Percentiles rank a stretch among this genome's conserved stretches.
phyloP scores from a whole-genome alignment of 1,140 invertebrate species.

The Brachionus rubens region DNA sequence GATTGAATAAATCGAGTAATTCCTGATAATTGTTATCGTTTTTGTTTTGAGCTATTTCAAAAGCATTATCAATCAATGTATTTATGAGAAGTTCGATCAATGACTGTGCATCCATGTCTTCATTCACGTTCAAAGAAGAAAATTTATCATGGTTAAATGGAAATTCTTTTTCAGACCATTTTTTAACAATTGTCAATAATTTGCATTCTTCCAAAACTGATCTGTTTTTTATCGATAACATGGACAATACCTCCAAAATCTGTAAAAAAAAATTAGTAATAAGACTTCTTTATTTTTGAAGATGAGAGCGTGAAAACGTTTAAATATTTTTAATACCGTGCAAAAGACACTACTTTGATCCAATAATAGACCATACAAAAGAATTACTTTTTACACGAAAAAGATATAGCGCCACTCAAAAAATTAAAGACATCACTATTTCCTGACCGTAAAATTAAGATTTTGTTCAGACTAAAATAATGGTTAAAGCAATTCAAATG shows the following conservation, averaged over 20 bases:
- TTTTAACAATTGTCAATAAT: conserved; percentile 72
- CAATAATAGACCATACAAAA: too few species aligned
- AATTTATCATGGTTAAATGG: conserved; percentile 6
- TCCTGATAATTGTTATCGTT: conserved; percentile 37
- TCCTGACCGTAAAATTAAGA: too few species aligned
- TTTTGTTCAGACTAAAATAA: too few species aligned
- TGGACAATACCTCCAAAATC: conserved; percentile 74
- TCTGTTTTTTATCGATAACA: conserved; percentile 84
- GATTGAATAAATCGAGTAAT: conserved; percentile 3
- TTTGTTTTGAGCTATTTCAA: conserved; percentile 48
- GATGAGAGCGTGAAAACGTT: too few species aligned
- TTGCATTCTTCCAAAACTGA: conserved; percentile 87
- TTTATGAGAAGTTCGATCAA: conserved; percentile 46
- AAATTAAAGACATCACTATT: too few species aligned
- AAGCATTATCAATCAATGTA: conserved; percentile 48
- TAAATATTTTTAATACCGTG: too few species aligned
- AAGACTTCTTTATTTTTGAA: too few species aligned
- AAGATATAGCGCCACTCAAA: too few species aligned
- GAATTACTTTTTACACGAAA: too few species aligned
- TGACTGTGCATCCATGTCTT: not conserved
- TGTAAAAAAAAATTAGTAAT: conserved; percentile 58
- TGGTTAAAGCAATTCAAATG: too few species aligned
- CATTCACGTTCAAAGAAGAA: not conserved
- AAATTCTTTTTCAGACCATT: conserved; percentile 65
- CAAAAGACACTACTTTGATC: too few species aligned